Conservation (phyloP, 2,888 invertebrate genomes). For the Lysandra coridon region DNA sequence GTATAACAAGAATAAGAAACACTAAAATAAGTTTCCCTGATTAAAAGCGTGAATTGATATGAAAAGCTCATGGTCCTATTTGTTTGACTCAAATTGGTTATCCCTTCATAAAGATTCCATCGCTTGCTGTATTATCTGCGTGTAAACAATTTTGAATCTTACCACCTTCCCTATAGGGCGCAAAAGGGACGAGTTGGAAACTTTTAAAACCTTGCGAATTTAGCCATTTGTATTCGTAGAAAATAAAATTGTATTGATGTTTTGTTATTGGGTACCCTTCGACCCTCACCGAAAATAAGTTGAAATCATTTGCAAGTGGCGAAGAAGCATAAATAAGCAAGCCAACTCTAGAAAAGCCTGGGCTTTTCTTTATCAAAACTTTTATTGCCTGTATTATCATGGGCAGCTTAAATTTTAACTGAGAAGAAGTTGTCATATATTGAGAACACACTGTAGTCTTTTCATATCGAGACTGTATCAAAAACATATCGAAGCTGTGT, state of each 20-base stretch:
- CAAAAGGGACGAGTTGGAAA: background rate
- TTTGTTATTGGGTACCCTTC: conserved; percentile 21
- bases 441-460: background rate
- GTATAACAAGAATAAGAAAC: background rate
- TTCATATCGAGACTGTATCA: background rate
- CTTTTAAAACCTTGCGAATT: conserved; percentile 14
- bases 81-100: conserved; percentile 10
- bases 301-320: conserved; percentile 2
- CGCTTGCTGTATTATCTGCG: background rate
- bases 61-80: background rate
- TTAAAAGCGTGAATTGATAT: background rate
- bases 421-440: too few relatives aligned
- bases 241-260: conserved; percentile 28
- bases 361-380: background rate
- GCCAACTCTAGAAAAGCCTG: background rate
- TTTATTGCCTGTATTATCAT: too few relatives aligned
- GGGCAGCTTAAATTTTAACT: too few relatives aligned
- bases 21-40: background rate
- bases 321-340: background rate
- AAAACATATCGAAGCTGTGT: background rate
- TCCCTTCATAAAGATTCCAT: conserved; percentile 14
- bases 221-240: conserved; percentile 24
- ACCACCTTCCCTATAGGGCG: background rate
- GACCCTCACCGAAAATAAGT: background rate
- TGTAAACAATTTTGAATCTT: background rate